Evolutionary conservation across 2,797 vertebrate genomes (phyloP).

Genomic region (Bradypodion pumilum): DNA sequence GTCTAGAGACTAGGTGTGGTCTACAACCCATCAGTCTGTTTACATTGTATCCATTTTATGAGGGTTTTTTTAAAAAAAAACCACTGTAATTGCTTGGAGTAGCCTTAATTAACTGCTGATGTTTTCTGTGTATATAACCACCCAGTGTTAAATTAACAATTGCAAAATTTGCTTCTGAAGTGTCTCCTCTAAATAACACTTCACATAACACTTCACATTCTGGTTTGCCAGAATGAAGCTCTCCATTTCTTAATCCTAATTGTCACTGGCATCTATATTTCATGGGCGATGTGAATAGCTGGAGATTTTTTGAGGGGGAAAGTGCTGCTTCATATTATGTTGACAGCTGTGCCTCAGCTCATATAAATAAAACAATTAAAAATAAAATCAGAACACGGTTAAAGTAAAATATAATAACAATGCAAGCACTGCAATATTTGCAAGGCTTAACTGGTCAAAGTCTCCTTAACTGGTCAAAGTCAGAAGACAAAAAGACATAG

Average conservation of each 20-base stretch:
- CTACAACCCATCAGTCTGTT: no score
- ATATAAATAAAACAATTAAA: background rate
- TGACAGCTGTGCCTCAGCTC: background rate
- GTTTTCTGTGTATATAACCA: background rate
- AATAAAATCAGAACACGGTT: background rate
- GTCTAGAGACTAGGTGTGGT: background rate
- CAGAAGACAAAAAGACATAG: background rate
- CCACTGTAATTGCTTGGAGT: background rate
- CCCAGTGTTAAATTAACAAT: constrained; percentile 19
- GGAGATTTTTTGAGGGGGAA: background rate
- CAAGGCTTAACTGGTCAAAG: background rate
- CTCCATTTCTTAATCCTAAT: constrained; percentile 5
- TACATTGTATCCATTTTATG: background rate
- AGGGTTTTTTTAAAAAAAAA: background rate
- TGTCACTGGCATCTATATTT: constrained; percentile 17
- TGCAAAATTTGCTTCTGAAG: constrained; percentile 43
- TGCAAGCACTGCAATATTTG: background rate
- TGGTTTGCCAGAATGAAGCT: constrained; percentile 39
- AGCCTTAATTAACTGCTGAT: constrained; percentile 37
- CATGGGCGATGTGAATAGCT: background rate
- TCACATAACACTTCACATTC: constrained; percentile 30
- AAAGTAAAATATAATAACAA: background rate
- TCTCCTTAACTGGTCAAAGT: background rate
- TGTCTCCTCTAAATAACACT: constrained; percentile 25
- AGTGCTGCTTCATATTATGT: background rate